Base-by-base conservation (phyloP, 1,140 invertebrate species). In the Bombus picipes region DNA sequence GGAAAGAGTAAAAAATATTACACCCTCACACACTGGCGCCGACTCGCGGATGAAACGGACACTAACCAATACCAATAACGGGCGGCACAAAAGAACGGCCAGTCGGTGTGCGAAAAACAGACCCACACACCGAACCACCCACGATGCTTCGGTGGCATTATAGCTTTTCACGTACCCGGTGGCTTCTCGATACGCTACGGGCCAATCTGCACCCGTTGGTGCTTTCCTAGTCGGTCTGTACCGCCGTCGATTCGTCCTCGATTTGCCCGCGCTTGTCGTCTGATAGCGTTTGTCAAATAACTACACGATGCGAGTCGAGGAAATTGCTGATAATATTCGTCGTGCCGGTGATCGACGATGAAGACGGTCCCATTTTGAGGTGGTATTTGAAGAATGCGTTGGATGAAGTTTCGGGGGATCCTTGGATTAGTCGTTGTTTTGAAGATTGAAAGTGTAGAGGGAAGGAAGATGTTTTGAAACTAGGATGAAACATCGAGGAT, bases 1-100 rank as follows among this genome's bases (percentile, higher is more conserved):
- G 91, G 90, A 92, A 93, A 93, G 91, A 93, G 93, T 92, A 95
- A 94, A 94, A 94, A 94, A 95, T 94, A 95, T 95, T 94, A 95
- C 94, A 94, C 92, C 92, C 93, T 92, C 92, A 90, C 91, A 92
- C 91, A 94, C 90, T 92, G 91, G 90, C 93, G 92, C 90, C 91
- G 88, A 92, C 90, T 93, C 92, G 92, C 89, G 92, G 92, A 92
- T 94, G 90, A 93, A 94, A 94, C 92, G 92, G 90, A 91, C 93
- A 93, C 92, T 92, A 92, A 94, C 93, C 92, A 93, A 93, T 92
- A 92, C 94, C 93, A 92, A 94, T 94, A 94, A 93, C 90, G 89
- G 92, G 79, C 90, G 84, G 87, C 82, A 93, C 93, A 93, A 93
- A 94, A 94, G 93, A 94, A 94, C 91, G 88, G 89, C 87, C 90